phyloP scores from a whole-genome alignment of 2,113 vertebrate species.

The Notothenia rossii region DNA sequence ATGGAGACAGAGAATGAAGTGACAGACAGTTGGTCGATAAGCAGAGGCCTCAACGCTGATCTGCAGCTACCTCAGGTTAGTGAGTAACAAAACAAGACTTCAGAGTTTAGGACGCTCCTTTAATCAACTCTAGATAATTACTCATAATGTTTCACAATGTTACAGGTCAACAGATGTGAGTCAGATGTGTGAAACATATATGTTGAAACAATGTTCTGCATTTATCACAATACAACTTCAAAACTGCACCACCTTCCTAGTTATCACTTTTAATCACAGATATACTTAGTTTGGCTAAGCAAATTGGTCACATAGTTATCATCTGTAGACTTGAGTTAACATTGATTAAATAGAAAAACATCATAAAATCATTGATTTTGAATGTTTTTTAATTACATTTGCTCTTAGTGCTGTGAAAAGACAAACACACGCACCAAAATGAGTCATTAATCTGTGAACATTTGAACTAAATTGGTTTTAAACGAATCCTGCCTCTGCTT shows the following conservation, averaged over 20 bases:
- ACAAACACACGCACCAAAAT: not conserved
- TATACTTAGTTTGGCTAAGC: no score
- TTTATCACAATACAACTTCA: not conserved
- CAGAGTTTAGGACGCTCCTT: not conserved
- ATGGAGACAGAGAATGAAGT: slow-evolving; percentile 56
- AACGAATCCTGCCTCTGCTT: not conserved
- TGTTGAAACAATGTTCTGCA: not conserved
- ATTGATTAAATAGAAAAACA: not conserved
- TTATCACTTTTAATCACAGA: not conserved
- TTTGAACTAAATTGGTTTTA: not conserved
- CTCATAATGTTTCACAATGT: not conserved
- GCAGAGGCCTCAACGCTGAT: not conserved
- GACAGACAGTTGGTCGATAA: slow-evolving; percentile 53
- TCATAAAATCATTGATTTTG: not conserved
- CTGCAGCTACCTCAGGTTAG: not conserved
- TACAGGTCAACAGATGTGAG: not conserved
- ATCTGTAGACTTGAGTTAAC: not conserved
- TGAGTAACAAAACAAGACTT: slow-evolving; percentile 9
- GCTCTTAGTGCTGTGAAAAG: not conserved
- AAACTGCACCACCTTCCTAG: not conserved
- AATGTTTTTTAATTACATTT: not conserved
- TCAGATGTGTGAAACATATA: not conserved
- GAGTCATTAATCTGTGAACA: not conserved
- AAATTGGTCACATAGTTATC: not conserved
- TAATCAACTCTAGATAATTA: not conserved